Conservation (phyloP, 1,140 invertebrate genomes). For the Galleria mellonella region DNA sequence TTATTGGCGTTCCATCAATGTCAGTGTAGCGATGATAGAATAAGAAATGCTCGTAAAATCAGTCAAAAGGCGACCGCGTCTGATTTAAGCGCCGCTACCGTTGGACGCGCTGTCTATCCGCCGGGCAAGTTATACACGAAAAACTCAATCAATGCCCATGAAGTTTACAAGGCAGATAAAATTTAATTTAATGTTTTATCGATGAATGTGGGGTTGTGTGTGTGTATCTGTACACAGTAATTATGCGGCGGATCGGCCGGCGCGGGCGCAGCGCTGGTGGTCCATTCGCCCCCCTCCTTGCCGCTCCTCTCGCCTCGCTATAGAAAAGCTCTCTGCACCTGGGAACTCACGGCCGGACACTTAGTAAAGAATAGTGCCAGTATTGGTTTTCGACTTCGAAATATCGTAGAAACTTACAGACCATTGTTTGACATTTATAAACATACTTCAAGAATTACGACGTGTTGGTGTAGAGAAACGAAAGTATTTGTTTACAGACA, state of each 20-base stretch:
- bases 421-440: constrained; percentile 13
- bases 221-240: constrained; percentile 57
- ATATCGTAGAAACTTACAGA: constrained; percentile 13
- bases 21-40: constrained; percentile 13
- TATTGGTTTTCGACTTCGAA: constrained; percentile 22
- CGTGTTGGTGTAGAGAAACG: no score
- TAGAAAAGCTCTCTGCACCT: constrained; percentile 34
- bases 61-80: constrained; percentile 22
- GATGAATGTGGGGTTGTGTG: constrained; percentile 33
- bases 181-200: constrained; percentile 61
- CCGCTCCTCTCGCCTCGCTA: constrained; percentile 16
- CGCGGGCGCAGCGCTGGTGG: constrained; percentile 61
- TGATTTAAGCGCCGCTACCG: constrained; percentile 49
- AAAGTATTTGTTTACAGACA: no score
- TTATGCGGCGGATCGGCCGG: constrained; percentile 59
- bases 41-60: constrained; percentile 28
- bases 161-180: constrained; percentile 69
- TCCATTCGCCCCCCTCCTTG: constrained; percentile 21
- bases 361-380: constrained; percentile 18
- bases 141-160: constrained; percentile 60
- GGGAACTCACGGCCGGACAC: constrained; percentile 47
- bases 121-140: constrained; percentile 21
- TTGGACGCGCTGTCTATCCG: constrained; percentile 17
- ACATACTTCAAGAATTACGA: no score
- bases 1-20: constrained; percentile 18